Evolutionary conservation across 2,888 invertebrate species (phyloP), one percentile per base, ranked within the genome.

Genomic region (Eristalinus sepulchralis): DNA sequence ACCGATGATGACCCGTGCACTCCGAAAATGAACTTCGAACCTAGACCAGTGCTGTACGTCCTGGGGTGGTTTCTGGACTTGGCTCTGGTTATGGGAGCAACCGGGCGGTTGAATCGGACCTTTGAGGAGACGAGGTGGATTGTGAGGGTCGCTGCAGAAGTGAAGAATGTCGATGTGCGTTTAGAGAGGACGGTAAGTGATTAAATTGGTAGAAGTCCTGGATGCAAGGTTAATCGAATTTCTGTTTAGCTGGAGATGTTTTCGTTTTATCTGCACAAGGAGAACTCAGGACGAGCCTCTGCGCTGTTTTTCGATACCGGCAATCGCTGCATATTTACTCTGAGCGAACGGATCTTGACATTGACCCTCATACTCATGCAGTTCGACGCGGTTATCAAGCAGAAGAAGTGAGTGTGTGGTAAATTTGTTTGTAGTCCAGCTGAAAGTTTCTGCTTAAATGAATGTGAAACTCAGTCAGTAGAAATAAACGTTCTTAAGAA

Each of bases 31-130:
- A 84, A n/a, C 3, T 11, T 57, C 17, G 17, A 47, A 8, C 47
- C 47, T n/a, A 6, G 1, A 17, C 77, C 84, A 11, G 0, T 72
- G 0, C 0, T 71, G 17, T 88, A 80, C 76, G 31, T 89, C 8
- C 4, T 57, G 6, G 82, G 77, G 0, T 63, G 88, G 77, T 53
- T 89, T 27, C 62, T 87, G 62, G 88, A 89, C 47, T 80, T 88
- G 70, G 67, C 80, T 10, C 72, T 89, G 59, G 59, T 89, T 11
- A 71, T 89, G 9, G 22, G 62, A 57, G 80, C 83, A 4, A 64
- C 83, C 39, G 81, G 88, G n/a, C 55, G 79, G 57, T 78, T 89
- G 83, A 22, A 36, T 9, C 22, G 27, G 1, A 27, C 22, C 0
- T 63, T 59, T 17, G 53, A n/a, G 1, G 55, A 72, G 64, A 84